Percentiles rank a stretch among this genome's conserved stretches.
Conservation (phyloP, 1,140 invertebrate genomes). For the Ptiloglossa arizonensis region DNA sequence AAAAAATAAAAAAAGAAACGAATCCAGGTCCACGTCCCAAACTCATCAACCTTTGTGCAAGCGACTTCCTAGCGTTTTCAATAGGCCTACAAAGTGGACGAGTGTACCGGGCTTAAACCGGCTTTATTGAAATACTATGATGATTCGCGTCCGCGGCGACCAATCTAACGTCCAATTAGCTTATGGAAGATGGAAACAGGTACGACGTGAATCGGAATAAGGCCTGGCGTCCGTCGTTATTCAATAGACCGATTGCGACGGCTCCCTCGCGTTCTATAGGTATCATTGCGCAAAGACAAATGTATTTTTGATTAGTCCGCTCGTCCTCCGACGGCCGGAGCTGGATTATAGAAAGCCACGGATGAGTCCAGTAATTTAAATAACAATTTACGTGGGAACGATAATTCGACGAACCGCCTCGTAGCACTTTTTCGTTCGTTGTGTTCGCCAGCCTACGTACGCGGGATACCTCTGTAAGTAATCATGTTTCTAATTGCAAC, state of each 20-base stretch:
- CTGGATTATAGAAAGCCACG: not conserved
- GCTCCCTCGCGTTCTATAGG: too few relatives aligned
- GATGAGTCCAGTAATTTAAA: slow-evolving; percentile 7
- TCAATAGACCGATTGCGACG: not conserved
- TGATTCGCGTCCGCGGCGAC: not conserved
- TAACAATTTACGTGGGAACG: not conserved
- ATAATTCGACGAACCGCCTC: too few relatives aligned
- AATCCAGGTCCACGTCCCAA: not conserved
- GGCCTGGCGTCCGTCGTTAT: not conserved
- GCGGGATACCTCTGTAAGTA: too few relatives aligned
- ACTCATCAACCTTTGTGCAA: not conserved
- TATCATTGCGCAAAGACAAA: slow-evolving; percentile 38
- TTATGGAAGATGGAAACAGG: slow-evolving; percentile 12
- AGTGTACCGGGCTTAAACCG: not conserved
- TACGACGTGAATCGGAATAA: not conserved
- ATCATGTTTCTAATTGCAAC: too few relatives aligned
- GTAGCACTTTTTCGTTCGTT: too few relatives aligned
- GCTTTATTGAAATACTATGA: not conserved
- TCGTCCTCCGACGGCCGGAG: not conserved
- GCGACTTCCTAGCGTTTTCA: not conserved
- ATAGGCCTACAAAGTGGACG: not conserved
- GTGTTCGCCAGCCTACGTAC: too few relatives aligned
- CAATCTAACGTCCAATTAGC: not conserved
- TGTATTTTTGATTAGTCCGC: slow-evolving; percentile 13
- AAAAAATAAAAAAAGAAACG: too few relatives aligned